Base-by-base conservation (phyloP, 2,888 invertebrate species). In the Lordiphosa andalusiaca region DNA sequence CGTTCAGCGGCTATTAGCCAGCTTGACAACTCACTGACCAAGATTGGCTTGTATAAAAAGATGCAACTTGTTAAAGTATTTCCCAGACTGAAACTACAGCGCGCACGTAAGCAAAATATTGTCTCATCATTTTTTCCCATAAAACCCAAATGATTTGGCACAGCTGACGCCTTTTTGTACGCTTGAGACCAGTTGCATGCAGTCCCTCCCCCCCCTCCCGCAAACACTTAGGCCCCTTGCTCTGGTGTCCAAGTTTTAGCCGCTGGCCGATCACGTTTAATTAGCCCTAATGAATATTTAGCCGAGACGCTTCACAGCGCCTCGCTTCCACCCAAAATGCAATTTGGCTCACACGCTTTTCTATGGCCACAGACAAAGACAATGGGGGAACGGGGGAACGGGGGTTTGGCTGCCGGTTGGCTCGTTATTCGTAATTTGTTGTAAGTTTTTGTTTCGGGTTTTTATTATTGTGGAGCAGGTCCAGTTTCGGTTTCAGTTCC, bases 261-360 rank as follows among this genome's bases (percentile, higher is more conserved):
- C 61, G 49, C 59, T 59, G 67, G 64, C 76, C 62, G 83, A 80
- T 84, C 80, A 73, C 73, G 75, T 75, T 73, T 84, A 81, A 78
- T 76, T 81, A 83, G 73, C 70, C 65, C 78, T 84, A 84, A 84
- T 81, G 85, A 83, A 84, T 83, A 75, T 83, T 81, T 78, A 64
- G 77, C 65, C 58, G 55, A 53, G 56, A 49, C 48, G 60, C 66
- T 61, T 64, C 68, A 68, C 66, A 63, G 62, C 35, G 70, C 66
- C 64, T 64, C 35, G 42, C 42, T 41, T 52, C 52, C 57, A 53
- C 40, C 44, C 40, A 39, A 37, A 71, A 71, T 73, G 63, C 67
- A 69, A 80, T 73, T 78, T 76, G 67, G 40, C 13, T 71, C 62
- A 69, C 75, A 81, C 56, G 78, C 60, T 73, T 71, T 74, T 74